Percentiles rank a stretch among this genome's conserved stretches.
Evolutionary conservation across 2,888 invertebrate species (phyloP).

Genomic region (Sphaeridia pumilis): DNA sequence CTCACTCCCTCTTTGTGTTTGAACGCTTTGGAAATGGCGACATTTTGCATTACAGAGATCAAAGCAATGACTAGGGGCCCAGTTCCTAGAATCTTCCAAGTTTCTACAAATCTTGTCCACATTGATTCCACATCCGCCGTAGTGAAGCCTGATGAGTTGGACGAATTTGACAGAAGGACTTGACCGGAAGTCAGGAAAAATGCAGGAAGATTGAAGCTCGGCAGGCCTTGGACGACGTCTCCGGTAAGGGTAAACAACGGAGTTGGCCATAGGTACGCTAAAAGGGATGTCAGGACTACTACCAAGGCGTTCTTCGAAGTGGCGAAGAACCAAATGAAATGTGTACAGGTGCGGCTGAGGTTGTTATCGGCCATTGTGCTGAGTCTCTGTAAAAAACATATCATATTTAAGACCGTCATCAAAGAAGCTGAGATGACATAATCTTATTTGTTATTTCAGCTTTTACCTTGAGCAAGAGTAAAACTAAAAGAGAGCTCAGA

Average conservation of each 20-base stretch:
- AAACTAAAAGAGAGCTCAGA: slow-evolving; percentile 56
- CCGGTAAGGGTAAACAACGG: slow-evolving; percentile 52
- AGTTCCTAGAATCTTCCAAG: slow-evolving; percentile 50
- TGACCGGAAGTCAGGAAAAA: too few relatives aligned
- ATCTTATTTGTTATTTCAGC: background rate
- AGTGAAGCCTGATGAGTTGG: too few relatives aligned
- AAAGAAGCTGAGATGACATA: too few relatives aligned
- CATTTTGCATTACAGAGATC: slow-evolving; percentile 81
- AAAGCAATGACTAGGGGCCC: slow-evolving; percentile 77
- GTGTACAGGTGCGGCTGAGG: slow-evolving; percentile 38
- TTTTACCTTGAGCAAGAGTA: slow-evolving; percentile 47
- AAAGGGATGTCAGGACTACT: slow-evolving; percentile 51
- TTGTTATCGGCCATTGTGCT: background rate
- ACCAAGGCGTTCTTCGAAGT: slow-evolving; percentile 68
- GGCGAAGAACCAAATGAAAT: slow-evolving; percentile 60
- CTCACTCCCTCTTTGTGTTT: slow-evolving; percentile 61
- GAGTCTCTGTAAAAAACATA: too few relatives aligned
- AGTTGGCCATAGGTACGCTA: slow-evolving; percentile 46
- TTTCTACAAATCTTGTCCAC: slow-evolving; percentile 15
- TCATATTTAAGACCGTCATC: background rate
- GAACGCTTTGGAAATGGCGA: slow-evolving; percentile 91
- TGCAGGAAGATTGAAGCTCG: slow-evolving; percentile 55
- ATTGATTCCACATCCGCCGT: too few relatives aligned
- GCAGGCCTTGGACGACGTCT: slow-evolving; percentile 50
- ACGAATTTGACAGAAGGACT: too few relatives aligned